Evolutionary conservation across 1,140 invertebrate genomes (phyloP).

Genomic region (Battus philenor): DNA sequence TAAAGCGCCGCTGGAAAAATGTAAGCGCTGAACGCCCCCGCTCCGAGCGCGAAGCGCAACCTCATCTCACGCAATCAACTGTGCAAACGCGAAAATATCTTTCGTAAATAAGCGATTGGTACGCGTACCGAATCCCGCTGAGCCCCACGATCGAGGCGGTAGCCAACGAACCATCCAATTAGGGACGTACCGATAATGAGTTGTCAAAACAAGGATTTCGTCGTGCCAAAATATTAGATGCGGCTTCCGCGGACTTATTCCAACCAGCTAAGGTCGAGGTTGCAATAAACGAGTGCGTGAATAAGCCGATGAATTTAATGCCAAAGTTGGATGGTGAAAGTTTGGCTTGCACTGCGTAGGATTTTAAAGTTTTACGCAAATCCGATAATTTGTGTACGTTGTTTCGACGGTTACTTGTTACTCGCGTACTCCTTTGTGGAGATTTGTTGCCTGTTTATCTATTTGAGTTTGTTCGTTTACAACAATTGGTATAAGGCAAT

Average conservation of each 20-base stretch:
- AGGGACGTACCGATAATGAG: constrained; percentile 61
- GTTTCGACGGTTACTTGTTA: constrained; percentile 7
- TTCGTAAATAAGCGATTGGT: constrained; percentile 42
- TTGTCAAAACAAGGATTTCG: constrained; percentile 65
- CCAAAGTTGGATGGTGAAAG: constrained; percentile 68
- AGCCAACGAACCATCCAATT: constrained; percentile 56
- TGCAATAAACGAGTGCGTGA: constrained; percentile 13
- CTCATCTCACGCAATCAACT: constrained; percentile 49
- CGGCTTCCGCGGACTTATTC: constrained; percentile 17
- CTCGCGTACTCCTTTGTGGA: constrained; percentile 1
- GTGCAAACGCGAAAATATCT: constrained; percentile 57
- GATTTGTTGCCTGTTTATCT: constrained; percentile 4
- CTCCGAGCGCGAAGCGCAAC: background rate
- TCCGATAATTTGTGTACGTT: constrained; percentile 45
- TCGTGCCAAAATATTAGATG: constrained; percentile 16
- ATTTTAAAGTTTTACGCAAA: constrained; percentile 61
- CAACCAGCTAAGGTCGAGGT: constrained; percentile 21
- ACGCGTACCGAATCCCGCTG: constrained; percentile 33
- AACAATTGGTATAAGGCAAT: too few species aligned
- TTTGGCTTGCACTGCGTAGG: constrained; percentile 44
- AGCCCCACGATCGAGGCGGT: constrained; percentile 24
- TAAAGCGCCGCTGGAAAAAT: background rate
- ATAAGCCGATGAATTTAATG: constrained; percentile 43
- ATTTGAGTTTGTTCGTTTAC: too few species aligned
- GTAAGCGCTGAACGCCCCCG: background rate